Evolutionary conservation across 2,888 invertebrate species (phyloP).

Genomic region (Neoitamus cyanurus): DNA sequence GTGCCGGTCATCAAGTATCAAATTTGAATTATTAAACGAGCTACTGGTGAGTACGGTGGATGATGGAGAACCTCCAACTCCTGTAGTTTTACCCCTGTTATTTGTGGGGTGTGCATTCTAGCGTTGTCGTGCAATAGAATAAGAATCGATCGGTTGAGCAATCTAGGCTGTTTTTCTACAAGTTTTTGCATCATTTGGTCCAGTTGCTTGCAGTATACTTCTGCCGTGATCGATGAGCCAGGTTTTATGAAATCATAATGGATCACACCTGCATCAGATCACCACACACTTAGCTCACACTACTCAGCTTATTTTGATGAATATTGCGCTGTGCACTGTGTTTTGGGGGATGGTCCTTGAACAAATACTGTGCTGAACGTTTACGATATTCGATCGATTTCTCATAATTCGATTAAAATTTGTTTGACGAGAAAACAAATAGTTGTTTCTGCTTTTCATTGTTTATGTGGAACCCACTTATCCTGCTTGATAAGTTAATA

Average conservation of each 20-base stretch:
- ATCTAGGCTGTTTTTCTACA: not conserved
- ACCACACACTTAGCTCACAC: conserved; percentile 14
- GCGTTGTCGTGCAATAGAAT: conserved; percentile 14
- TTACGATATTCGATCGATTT: not conserved
- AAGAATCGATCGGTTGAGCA: not conserved
- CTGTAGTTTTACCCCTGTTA: not conserved
- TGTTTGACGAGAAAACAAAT: not conserved
- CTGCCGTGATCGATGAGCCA: conserved; percentile 10
- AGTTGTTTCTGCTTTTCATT: too few relatives aligned
- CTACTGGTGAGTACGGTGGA: conserved; percentile 15
- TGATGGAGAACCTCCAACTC: conserved; percentile 1
- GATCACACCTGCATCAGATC: not conserved
- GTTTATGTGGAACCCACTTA: too few relatives aligned
- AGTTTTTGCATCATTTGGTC: conserved; percentile 25
- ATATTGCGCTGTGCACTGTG: not conserved
- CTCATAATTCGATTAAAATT: not conserved
- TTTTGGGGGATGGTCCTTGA: not conserved
- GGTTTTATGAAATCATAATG: conserved; percentile 21
- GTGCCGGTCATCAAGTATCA: too few relatives aligned
- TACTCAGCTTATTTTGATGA: conserved; percentile 26
- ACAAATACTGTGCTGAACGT: not conserved
- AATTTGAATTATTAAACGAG: too few relatives aligned
- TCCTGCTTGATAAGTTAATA: too few relatives aligned
- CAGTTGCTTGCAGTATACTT: conserved; percentile 12
- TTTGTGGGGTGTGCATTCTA: not conserved